These are phyloP conservation scores for Scaptodrosophila lebanonensis DNA, from an alignment of 1,140 invertebrate genomes.

Conservation along the genomic window DNA sequence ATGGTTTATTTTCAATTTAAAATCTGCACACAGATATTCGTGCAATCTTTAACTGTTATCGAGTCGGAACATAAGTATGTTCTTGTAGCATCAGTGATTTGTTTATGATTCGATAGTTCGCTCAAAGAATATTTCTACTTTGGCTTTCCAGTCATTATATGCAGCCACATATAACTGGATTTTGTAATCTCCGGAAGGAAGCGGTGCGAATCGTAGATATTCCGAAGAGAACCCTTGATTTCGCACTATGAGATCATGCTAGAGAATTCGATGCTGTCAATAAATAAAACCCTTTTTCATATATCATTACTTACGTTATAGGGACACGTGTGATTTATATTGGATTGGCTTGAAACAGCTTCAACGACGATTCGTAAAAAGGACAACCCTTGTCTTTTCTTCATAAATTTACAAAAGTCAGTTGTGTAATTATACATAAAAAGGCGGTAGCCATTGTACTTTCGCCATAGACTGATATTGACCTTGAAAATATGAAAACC, in stretches of 20 bases:
- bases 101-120: background rate
- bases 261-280: background rate
- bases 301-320: conserved; percentile 12
- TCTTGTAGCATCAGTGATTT: background rate
- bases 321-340: conserved; percentile 18
- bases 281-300: background rate
- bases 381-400: background rate
- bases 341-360: background rate
- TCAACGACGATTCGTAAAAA: background rate
- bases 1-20: no score
- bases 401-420: conserved; percentile 11
- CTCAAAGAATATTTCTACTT: conserved; percentile 4
- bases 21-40: no score
- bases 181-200: conserved; percentile 15
- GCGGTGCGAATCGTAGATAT: background rate
- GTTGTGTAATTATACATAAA: conserved; percentile 8
- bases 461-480: background rate
- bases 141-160: conserved; percentile 24
- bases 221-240: background rate
- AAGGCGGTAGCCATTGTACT: conserved; percentile 2
- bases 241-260: conserved; percentile 21
- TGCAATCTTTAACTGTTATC: no score
- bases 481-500: background rate
- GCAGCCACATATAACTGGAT: conserved; percentile 10
- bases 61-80: background rate